Evolutionary conservation across 2,888 invertebrate species (phyloP), one percentile per base, ranked within the genome.

Genomic region (Helobdella robusta): DNA sequence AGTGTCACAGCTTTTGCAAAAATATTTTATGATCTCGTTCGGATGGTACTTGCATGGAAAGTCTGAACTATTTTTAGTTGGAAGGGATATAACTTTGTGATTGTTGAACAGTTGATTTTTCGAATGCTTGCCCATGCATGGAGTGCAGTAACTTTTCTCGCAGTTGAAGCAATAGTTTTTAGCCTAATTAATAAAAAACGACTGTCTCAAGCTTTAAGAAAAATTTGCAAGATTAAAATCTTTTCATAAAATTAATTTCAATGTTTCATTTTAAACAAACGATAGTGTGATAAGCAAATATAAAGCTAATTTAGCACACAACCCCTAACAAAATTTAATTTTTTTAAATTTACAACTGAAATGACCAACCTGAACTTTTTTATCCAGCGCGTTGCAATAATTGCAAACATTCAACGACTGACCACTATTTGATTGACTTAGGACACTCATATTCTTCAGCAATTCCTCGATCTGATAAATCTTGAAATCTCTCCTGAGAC

Each of bases 401-500:
- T 70, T 69, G 46, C 72, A 72, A 11, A 23, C 20, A 36, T 52
- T 52, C 8, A 56, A 56, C 20, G 56, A 56, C 44, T 11, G n/a
- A 6, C 30, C 32, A n/a, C n/a, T 30, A 32, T 28, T 56, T n/a
- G n/a, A n/a, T 28, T 56, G 56, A 3, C 28, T n/a, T 2, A 52
- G 58, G 32, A 68, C 60, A 40, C 66, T 70, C 40, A 71, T 66
- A 2, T 70, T 69, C 23, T 66, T 60, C 59, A 72, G 70, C 64
- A 72, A 69, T n/a, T 72, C 70, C 46, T 72, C 71, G 46, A 72
- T 70, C 59, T 72, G 71, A 52, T 66, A 46, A 8, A 72, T 69
- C 64, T 72, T 72, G 63, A 72, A 72, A 64, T 72, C 72, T 35
- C 68, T 71, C 30, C 69, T 63, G 20, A 72, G 68, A 1, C 68